phyloP scores from a whole-genome alignment of 2,797 vertebrate genomes.

The Takifugu rubripes region DNA sequence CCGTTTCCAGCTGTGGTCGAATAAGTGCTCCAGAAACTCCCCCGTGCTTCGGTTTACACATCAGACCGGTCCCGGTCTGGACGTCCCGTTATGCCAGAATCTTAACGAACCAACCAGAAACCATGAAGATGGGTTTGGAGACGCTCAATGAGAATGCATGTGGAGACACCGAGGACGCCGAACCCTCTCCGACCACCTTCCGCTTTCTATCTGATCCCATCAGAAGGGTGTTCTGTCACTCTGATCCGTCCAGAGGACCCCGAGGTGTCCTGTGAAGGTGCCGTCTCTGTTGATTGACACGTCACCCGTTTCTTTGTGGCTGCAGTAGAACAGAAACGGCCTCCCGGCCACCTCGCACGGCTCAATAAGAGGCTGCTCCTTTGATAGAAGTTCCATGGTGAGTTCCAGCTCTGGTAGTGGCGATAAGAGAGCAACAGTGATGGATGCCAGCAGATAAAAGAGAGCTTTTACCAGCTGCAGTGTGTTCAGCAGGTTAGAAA shows the following conservation, averaged over 20 bases:
- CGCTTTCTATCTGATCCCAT: conserved; percentile 50
- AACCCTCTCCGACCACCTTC: conserved; percentile 37
- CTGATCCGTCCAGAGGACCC: conserved; percentile 48
- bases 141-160: conserved; percentile 19
- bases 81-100: no score
- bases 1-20: no score
- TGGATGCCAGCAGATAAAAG: conserved; percentile 67
- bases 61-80: no score
- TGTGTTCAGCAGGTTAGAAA: conserved; percentile 63
- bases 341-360: conserved; percentile 17
- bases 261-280: conserved; percentile 39
- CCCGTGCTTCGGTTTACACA: conserved; percentile 10
- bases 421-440: conserved; percentile 58
- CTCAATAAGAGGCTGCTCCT: conserved; percentile 57
- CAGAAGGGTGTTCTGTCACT: conserved; percentile 45
- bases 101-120: no score
- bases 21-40: conserved; percentile 36
- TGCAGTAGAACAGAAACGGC: conserved; percentile 35
- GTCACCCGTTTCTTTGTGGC: conserved; percentile 29
- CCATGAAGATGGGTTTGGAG: conserved; percentile 25
- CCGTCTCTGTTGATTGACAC: conserved; percentile 58
- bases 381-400: conserved; percentile 66
- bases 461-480: conserved; percentile 58
- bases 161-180: conserved; percentile 53
- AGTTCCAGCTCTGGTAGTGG: conserved; percentile 57